These are phyloP conservation scores for Chaetorhynchus papuensis DNA, from an alignment of 2,113 vertebrate species.

Conservation along the genomic window DNA sequence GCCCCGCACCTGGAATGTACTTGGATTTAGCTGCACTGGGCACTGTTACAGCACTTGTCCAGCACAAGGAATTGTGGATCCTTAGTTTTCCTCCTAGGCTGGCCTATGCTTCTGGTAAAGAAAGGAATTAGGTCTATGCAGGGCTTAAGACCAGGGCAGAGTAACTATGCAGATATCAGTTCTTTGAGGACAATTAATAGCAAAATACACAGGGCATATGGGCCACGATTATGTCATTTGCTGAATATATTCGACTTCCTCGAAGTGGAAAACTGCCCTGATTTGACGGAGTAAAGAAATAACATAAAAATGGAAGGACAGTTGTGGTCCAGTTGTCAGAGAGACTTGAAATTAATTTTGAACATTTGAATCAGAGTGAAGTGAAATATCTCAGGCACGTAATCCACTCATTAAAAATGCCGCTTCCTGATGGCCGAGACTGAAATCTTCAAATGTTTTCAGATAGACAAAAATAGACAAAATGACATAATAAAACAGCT, in stretches of 20 bases:
- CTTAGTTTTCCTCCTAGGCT: neutral
- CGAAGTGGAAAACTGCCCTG: neutral
- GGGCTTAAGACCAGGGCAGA: neutral
- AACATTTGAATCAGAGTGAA: neutral
- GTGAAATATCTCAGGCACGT: neutral
- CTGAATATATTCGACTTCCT: neutral
- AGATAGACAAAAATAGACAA: neutral
- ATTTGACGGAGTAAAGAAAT: neutral
- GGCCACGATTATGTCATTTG: neutral
- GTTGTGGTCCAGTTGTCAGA: slow-evolving; percentile 24
- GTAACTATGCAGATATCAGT: neutral
- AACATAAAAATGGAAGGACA: neutral
- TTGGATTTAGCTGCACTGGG: neutral
- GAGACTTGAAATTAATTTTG: neutral
- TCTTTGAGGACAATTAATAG: neutral
- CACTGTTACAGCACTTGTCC: neutral
- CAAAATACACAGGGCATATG: neutral
- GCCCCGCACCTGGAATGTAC: neutral
- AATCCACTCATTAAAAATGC: slow-evolving; percentile 28
- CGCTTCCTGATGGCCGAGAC: neutral
- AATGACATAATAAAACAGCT: neutral
- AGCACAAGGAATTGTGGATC: neutral
- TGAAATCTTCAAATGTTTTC: neutral
- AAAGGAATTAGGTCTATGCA: neutral
- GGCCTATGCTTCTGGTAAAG: neutral